These are phyloP conservation scores for Epizoanthus illoricatus DNA, from an alignment of 92 coral and sea anemone species.

Conservation along the genomic window DNA sequence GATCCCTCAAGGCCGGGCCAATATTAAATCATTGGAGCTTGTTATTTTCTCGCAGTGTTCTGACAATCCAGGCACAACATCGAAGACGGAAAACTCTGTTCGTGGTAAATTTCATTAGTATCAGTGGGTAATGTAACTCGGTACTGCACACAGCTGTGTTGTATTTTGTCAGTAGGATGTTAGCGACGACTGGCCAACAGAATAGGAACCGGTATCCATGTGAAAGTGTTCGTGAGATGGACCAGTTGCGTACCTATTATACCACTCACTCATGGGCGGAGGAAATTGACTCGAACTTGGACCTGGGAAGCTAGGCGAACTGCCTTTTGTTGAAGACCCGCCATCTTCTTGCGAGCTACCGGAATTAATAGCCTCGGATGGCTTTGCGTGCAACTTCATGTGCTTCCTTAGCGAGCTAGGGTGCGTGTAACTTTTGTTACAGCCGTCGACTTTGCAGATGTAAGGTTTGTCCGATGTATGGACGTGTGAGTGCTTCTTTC, in stretches of 20 bases:
- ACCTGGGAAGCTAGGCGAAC: conserved; percentile 74
- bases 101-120: not conserved
- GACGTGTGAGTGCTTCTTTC: conserved; percentile 99
- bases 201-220: conserved; percentile 59
- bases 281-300: conserved; percentile 59
- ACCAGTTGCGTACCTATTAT: conserved; percentile 73
- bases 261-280: conserved; percentile 98
- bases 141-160: conserved; percentile 8
- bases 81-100: not conserved
- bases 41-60: not conserved
- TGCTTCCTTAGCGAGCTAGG: conserved; percentile 97
- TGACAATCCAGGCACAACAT: not conserved
- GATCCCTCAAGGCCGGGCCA: conserved; percentile 23
- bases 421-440: conserved; percentile 98
- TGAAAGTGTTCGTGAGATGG: conserved; percentile 82
- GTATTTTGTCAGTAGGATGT: conserved; percentile 64
- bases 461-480: conserved; percentile 99
- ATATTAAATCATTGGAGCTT: conserved; percentile 8
- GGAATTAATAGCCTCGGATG: conserved; percentile 80
- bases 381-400: conserved; percentile 97
- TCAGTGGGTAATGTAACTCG: not conserved
- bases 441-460: conserved; percentile 98
- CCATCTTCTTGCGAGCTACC: conserved; percentile 79
- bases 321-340: conserved; percentile 61
- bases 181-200: conserved; percentile 76